These are phyloP conservation scores for Stomatorhinus ivindoensis DNA, from an alignment of 2,113 vertebrate genomes.

Conservation along the genomic window DNA sequence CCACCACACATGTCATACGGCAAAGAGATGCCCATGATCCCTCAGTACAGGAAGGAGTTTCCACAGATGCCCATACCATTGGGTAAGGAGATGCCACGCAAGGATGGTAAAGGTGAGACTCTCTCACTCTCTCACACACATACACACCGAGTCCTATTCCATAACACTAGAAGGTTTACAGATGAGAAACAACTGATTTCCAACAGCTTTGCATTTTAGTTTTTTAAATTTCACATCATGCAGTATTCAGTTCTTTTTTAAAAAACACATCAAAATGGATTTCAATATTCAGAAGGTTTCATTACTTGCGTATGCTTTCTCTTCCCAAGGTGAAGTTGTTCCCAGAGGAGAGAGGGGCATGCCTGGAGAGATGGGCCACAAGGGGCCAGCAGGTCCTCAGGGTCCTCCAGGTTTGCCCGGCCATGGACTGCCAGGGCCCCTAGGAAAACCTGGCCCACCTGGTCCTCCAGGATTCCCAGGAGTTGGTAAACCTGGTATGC, in stretches of 20 bases:
- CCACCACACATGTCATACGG: conserved; percentile 78
- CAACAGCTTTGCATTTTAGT: background rate
- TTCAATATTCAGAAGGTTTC: background rate
- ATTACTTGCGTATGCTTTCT: conserved; percentile 15
- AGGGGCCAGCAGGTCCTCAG: conserved; percentile 65
- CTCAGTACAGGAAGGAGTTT: conserved; percentile 85
- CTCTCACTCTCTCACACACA: background rate
- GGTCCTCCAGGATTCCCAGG: conserved; percentile 69
- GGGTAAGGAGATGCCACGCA: conserved; percentile 77
- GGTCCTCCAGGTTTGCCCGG: conserved; percentile 77
- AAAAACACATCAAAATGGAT: background rate
- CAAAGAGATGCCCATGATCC: conserved; percentile 74
- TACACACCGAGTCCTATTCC: background rate
- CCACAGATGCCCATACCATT: conserved; percentile 74
- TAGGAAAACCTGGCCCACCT: conserved; percentile 75
- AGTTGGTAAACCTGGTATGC: conserved; percentile 83
- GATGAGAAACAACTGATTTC: background rate
- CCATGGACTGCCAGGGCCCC: conserved; percentile 69
- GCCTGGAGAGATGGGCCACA: conserved; percentile 70
- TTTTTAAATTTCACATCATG: background rate
- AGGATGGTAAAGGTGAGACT: conserved; percentile 80
- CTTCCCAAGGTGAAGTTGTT: conserved; percentile 61
- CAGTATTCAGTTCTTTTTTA: background rate
- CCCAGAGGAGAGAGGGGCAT: conserved; percentile 78
- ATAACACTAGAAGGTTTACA: background rate